These are phyloP conservation scores for Odontocerum albicorne DNA, from an alignment of 2,888 invertebrate species.

Conservation along the genomic window DNA sequence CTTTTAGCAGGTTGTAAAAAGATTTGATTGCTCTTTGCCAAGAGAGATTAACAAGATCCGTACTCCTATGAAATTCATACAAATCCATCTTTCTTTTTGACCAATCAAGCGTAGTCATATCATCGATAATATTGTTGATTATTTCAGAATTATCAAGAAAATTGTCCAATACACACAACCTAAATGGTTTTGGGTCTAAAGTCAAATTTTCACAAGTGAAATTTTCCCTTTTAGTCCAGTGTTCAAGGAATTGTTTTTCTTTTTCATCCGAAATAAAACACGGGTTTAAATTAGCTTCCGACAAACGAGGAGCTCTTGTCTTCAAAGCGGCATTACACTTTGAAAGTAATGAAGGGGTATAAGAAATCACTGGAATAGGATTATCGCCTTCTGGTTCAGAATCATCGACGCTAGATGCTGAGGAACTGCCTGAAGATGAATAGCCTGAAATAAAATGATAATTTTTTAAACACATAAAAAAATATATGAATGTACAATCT, in stretches of 20 bases:
- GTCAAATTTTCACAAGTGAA: constrained; percentile 49
- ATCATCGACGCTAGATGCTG: constrained; percentile 20
- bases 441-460: constrained; percentile 22
- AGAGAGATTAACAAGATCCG: constrained; percentile 64
- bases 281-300: constrained; percentile 48
- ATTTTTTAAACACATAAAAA: neutral
- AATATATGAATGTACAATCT: too few species aligned
- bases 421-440: constrained; percentile 26
- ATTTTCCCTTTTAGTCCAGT: constrained; percentile 55
- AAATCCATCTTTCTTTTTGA: constrained; percentile 81
- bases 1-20: constrained; percentile 66
- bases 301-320: constrained; percentile 51
- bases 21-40: constrained; percentile 61
- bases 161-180: constrained; percentile 65
- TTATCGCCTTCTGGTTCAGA: constrained; percentile 18
- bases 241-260: constrained; percentile 46
- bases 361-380: constrained; percentile 6
- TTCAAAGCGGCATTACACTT: constrained; percentile 43
- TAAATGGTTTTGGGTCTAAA: constrained; percentile 66
- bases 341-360: constrained; percentile 13
- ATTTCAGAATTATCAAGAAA: constrained; percentile 60
- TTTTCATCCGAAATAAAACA: constrained; percentile 43
- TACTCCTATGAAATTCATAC: constrained; percentile 84
- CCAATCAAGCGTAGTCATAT: constrained; percentile 71
- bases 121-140: constrained; percentile 63